phyloP scores from a whole-genome alignment of 1,140 invertebrate genomes.

The Wiebesia pumilae region DNA sequence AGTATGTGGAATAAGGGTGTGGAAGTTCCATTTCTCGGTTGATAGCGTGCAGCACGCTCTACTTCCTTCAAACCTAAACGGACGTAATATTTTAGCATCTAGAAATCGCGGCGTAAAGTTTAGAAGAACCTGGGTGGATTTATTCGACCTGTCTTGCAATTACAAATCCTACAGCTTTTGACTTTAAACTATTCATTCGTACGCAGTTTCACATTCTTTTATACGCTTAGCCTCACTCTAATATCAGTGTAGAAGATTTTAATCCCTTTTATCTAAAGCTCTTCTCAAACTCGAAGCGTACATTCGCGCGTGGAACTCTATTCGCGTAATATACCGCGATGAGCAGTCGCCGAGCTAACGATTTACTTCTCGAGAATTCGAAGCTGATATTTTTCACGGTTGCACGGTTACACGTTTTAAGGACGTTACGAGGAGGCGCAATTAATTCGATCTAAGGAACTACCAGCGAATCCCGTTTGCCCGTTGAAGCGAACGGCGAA shows the following conservation, averaged over 20 bases:
- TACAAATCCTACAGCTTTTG: neutral
- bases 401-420: too few relatives aligned
- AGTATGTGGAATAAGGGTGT: neutral
- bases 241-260: too few relatives aligned
- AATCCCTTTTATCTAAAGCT: too few relatives aligned
- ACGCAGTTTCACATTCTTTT: too few relatives aligned
- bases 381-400: too few relatives aligned
- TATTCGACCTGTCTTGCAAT: neutral
- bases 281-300: too few relatives aligned
- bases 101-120: constrained; percentile 27
- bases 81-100: constrained; percentile 27
- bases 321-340: too few relatives aligned
- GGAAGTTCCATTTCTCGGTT: constrained; percentile 43
- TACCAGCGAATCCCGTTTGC: neutral
- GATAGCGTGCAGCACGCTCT: constrained; percentile 53
- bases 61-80: neutral
- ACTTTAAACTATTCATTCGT: neutral
- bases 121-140: neutral
- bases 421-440: too few relatives aligned
- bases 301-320: too few relatives aligned
- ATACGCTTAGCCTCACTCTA: too few relatives aligned
- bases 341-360: too few relatives aligned
- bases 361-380: too few relatives aligned
- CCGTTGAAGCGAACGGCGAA: constrained; percentile 3
- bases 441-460: neutral